Conservation (phyloP, 2,113 vertebrate species). For the Hiodon tergisus region DNA sequence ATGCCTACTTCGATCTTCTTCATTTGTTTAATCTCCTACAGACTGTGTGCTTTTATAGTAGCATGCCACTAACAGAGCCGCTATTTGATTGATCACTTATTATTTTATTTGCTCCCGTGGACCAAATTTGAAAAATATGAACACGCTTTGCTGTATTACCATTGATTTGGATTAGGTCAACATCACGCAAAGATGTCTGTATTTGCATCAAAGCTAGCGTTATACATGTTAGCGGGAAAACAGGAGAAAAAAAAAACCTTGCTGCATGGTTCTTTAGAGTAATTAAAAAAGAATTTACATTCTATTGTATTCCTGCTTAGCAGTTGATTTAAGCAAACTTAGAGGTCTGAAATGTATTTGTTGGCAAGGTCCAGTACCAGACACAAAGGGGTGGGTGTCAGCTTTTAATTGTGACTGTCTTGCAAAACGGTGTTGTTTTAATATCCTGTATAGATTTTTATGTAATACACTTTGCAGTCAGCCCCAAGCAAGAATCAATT, state of each 20-base stretch:
- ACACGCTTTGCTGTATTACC: constrained; percentile 7
- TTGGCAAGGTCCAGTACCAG: constrained; percentile 65
- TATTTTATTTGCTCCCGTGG: too few relatives aligned
- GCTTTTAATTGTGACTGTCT: constrained; percentile 99
- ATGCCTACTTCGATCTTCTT: too few relatives aligned
- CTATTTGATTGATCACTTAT: too few relatives aligned
- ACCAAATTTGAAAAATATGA: too few relatives aligned
- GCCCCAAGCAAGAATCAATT: constrained; percentile 99
- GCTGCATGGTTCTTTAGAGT: constrained; percentile 25
- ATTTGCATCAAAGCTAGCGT: neutral
- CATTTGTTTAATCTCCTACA: too few relatives aligned
- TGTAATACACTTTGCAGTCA: constrained; percentile 99
- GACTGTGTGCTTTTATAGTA: too few relatives aligned
- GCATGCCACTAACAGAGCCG: too few relatives aligned
- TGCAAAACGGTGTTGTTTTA: constrained; percentile 98
- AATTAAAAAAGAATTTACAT: constrained; percentile 10
- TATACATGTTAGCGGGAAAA: constrained; percentile 3
- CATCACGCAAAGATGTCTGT: neutral
- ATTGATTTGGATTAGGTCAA: constrained; percentile 1
- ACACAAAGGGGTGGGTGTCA: constrained; percentile 78
- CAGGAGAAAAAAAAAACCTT: constrained; percentile 34
- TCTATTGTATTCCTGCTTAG: constrained; percentile 42
- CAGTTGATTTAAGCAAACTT: constrained; percentile 47
- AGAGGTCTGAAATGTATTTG: constrained; percentile 62
- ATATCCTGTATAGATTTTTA: constrained; percentile 99